These are phyloP conservation scores for Cryptocephalus moraei DNA, from an alignment of 2,888 invertebrate genomes.

Conservation along the genomic window DNA sequence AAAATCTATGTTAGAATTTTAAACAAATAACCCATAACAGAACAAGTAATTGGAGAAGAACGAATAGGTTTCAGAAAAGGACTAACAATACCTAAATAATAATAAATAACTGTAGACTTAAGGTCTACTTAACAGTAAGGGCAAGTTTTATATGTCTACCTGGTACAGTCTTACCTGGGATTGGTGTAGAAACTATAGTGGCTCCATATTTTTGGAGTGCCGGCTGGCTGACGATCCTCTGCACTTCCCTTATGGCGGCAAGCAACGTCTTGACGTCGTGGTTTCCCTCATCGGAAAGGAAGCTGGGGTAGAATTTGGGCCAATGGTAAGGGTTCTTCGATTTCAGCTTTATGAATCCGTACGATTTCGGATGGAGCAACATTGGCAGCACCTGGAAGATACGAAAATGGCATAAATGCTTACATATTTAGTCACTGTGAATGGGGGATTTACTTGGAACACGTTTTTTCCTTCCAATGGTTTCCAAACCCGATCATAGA, in stretches of 20 bases:
- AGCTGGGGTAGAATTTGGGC: conserved; percentile 71
- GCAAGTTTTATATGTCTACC: too few relatives aligned
- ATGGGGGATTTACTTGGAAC: conserved; percentile 15
- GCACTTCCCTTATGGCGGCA: conserved; percentile 39
- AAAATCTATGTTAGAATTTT: too few relatives aligned
- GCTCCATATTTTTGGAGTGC: conserved; percentile 35
- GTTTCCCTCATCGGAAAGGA: conserved; percentile 56
- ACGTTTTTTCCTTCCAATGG: conserved; percentile 37
- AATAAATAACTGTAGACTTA: too few relatives aligned
- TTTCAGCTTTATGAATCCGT: conserved; percentile 55
- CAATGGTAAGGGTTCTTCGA: conserved; percentile 60
- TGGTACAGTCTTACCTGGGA: conserved; percentile 15
- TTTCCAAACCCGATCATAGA: conserved; percentile 47
- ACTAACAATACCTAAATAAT: too few relatives aligned
- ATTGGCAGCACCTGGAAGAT: conserved; percentile 48
- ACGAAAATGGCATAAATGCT: too few relatives aligned
- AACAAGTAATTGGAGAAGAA: too few relatives aligned
- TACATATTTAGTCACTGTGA: neutral
- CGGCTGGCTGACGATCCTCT: conserved; percentile 40
- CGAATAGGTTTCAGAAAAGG: too few relatives aligned
- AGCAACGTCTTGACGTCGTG: conserved; percentile 33
- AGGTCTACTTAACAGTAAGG: too few relatives aligned
- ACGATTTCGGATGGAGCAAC: conserved; percentile 61
- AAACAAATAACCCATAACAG: too few relatives aligned
- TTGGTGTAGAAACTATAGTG: conserved; percentile 11